These are phyloP conservation scores for Chaetura pelagica DNA, from an alignment of 2,113 vertebrate species.

Conservation along the genomic window DNA sequence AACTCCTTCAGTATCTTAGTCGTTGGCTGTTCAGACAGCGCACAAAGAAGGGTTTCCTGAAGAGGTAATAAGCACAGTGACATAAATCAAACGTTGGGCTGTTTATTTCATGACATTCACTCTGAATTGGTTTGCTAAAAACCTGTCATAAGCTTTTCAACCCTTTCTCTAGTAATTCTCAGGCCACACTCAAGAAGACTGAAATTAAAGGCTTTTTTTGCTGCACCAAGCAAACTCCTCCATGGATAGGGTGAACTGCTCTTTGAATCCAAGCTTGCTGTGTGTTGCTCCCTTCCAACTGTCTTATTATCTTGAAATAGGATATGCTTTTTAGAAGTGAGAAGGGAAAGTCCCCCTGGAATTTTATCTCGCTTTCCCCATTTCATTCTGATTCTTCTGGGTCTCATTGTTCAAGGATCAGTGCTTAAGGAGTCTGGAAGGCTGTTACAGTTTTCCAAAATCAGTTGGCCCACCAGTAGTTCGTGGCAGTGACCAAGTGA, in stretches of 20 bases:
- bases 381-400: background rate
- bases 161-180: background rate
- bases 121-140: background rate
- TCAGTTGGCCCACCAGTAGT: fast-evolving
- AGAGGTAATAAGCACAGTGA: background rate
- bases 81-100: background rate
- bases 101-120: background rate
- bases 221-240: background rate
- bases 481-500: background rate
- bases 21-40: background rate
- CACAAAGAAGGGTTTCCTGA: conserved; percentile 21
- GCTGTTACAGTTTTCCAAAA: background rate
- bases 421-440: background rate
- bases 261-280: background rate
- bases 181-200: fast-evolving
- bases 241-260: background rate
- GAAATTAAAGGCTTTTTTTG: background rate
- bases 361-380: background rate
- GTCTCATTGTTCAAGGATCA: background rate
- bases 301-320: background rate
- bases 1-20: background rate
- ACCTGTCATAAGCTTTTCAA: background rate
- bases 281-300: background rate
- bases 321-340: background rate
- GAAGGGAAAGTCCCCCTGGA: background rate